Evolutionary conservation across 2,888 invertebrate genomes (phyloP), one percentile per base, ranked within the genome.

Genomic region (Ypsolopha scabrella): DNA sequence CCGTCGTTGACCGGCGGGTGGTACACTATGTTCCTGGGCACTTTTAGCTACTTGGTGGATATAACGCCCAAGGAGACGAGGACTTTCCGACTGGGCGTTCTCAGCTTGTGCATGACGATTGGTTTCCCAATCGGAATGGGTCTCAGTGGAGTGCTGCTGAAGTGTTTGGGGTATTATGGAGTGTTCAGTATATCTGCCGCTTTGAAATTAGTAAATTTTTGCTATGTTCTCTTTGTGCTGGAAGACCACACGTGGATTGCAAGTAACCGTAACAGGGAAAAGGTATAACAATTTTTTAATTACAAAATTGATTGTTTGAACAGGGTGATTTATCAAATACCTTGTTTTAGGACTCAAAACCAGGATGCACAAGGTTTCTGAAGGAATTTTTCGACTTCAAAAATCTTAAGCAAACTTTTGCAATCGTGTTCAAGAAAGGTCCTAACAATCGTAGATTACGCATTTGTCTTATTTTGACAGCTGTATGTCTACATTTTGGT

Each of bases 11-110:
- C 88, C 0, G 89, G 89, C 0, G 88, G 88, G 7, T 88, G 88
- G 88, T 85, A 87, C 58, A 86, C 88, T 1, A 87, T 88, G 82
- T 83, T 88, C 50, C 78, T 89, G 44, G 88, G 88, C 0, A 74
- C 89, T 50, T 88, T 89, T 68, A 89, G 89, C 58, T 91, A 90
- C 66, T 72, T 91, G 43, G 87, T 90, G 7, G 89, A 90, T 48
- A 83, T 90, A 7, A 88, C 90, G 9, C 80, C 83, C 10, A 80
- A 75, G 36, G 83, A 89, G 41, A 83, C 83, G 3, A 86, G 90
- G 61, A 91, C 91, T 0, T 78, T 88, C 51, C 75, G 91, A 49
- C 78, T 92, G 54, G 90, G 90, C 0, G 81, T 91, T 47, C 56
- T 83, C 44, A 85, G 67, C 62, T 63, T 86, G 61, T 83, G 85